phyloP scores from a whole-genome alignment of 2,113 vertebrate genomes.

The Halcyon senegalensis region DNA sequence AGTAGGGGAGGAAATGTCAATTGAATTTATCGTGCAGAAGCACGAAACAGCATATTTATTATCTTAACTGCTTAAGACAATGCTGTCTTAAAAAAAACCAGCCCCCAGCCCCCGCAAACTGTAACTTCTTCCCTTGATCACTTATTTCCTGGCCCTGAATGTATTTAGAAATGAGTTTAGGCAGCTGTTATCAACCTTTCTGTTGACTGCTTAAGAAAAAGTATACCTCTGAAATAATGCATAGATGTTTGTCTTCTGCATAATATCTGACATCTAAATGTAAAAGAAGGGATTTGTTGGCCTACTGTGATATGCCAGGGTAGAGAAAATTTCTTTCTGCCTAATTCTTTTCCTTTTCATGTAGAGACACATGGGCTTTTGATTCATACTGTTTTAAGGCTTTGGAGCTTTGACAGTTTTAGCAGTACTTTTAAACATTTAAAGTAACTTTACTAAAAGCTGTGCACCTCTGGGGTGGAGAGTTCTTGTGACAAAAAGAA shows the following conservation, averaged over 20 bases:
- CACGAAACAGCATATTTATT: not conserved
- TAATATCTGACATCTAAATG: not conserved
- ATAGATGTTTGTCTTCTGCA: not conserved
- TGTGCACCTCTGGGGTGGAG: not conserved
- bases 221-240: not conserved
- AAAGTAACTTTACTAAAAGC: not conserved
- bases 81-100: not conserved
- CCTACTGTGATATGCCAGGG: not conserved
- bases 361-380: not conserved
- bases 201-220: not conserved
- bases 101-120: not conserved
- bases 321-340: not conserved
- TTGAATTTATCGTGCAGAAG: not conserved
- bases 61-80: conserved; percentile 8
- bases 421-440: not conserved
- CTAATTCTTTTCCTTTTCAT: not conserved
- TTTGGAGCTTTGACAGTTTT: not conserved
- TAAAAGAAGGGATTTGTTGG: not conserved
- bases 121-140: not conserved
- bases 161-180: not conserved
- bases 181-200: not conserved
- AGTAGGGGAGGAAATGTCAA: not conserved
- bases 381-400: not conserved
- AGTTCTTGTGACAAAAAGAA: not conserved
- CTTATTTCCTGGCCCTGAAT: not conserved